A percentile compares a stretch with the other conserved stretches of the same genome.
These are phyloP conservation scores for Emydoidea blandingii DNA, from an alignment of 2,797 vertebrate genomes.

Conservation along the genomic window DNA sequence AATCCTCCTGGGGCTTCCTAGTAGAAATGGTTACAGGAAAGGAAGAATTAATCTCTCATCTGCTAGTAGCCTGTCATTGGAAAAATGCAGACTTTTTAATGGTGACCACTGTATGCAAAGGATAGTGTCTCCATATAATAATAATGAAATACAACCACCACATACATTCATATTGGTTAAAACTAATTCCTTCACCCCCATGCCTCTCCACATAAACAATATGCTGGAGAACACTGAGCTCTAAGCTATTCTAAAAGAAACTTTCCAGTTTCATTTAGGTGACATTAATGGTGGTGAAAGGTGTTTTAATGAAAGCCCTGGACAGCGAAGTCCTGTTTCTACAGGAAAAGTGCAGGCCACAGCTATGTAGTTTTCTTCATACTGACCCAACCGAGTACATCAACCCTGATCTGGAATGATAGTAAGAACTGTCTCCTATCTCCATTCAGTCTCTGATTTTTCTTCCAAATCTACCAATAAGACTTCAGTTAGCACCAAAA, in stretches of 20 bases:
- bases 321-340: neutral
- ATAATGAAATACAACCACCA: neutral
- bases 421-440: accelerated
- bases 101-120: neutral
- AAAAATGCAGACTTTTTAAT: neutral
- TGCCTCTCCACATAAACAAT: neutral
- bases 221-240: neutral
- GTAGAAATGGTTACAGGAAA: no score
- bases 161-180: neutral
- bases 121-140: neutral
- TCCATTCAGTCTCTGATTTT: neutral
- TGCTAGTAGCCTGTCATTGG: no score
- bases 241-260: neutral
- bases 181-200: neutral
- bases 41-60: no score
- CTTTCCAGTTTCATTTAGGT: neutral
- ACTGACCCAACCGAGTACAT: neutral
- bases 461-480: neutral
- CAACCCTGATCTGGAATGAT: neutral
- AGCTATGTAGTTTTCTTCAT: neutral
- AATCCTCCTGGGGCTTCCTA: no score
- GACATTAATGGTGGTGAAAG: neutral
- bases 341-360: neutral
- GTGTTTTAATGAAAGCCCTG: neutral
- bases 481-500: neutral